These are phyloP conservation scores for Opisthocomus hoazin DNA, from an alignment of 2,113 vertebrate genomes.

Conservation along the genomic window DNA sequence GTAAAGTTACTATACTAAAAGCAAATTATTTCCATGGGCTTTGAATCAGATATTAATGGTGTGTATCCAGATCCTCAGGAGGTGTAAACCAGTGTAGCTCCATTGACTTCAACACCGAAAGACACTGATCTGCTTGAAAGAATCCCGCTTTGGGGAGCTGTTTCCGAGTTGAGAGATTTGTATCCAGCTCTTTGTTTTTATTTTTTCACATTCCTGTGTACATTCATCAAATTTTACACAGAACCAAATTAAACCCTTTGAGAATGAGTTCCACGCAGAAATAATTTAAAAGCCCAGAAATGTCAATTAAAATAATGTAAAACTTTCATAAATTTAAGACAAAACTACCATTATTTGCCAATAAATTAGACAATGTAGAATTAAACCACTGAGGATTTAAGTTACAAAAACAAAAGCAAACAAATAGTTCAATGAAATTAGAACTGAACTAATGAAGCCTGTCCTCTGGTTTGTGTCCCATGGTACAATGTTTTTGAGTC, in stretches of 20 bases:
- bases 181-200: constrained; percentile 17
- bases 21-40: constrained; percentile 6
- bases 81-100: neutral
- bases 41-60: constrained; percentile 24
- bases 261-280: neutral
- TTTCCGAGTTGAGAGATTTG: neutral
- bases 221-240: constrained; percentile 10
- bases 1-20: neutral
- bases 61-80: constrained; percentile 28
- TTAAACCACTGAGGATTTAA: neutral
- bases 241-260: constrained; percentile 22
- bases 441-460: constrained; percentile 3
- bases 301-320: constrained; percentile 42
- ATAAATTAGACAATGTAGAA: neutral
- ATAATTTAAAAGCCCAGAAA: constrained; percentile 18
- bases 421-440: neutral
- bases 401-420: neutral
- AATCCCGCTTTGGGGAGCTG: neutral
- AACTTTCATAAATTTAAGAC: constrained; percentile 24
- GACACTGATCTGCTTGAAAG: constrained; percentile 21
- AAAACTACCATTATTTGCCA: neutral
- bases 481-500: neutral
- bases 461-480: neutral
- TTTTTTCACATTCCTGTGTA: neutral
- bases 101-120: neutral